These are phyloP conservation scores for Philopedon plagiatum DNA, from an alignment of 2,888 invertebrate species.

Conservation along the genomic window DNA sequence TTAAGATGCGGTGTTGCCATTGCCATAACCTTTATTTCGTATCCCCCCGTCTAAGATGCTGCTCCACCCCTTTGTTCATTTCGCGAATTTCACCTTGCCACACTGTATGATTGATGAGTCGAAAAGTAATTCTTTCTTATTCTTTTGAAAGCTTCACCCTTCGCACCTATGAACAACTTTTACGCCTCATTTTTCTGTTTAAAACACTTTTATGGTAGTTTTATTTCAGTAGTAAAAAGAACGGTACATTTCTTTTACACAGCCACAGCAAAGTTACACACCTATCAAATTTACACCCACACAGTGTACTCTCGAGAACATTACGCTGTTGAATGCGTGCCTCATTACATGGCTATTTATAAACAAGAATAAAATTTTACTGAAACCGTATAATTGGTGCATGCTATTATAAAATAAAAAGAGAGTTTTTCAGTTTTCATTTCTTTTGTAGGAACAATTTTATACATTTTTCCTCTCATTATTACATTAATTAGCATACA, in stretches of 20 bases:
- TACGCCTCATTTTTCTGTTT: background rate
- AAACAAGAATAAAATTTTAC: constrained; percentile 23
- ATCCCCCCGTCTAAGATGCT: background rate
- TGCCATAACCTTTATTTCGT: background rate
- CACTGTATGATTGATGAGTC: no score
- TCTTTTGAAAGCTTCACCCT: background rate
- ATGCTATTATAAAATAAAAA: constrained; percentile 22
- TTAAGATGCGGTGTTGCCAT: background rate
- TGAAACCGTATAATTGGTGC: constrained; percentile 21
- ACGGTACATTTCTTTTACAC: background rate
- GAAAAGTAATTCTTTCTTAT: background rate
- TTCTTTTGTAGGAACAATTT: background rate
- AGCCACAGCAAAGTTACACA: constrained; percentile 4
- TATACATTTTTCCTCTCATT: no score
- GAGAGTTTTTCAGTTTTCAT: constrained; percentile 16
- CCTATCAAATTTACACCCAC: constrained; percentile 16
- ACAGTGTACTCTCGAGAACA: constrained; percentile 15
- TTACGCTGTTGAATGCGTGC: constrained; percentile 2
- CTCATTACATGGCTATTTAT: constrained; percentile 27
- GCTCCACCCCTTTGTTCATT: no score
- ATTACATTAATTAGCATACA: no score
- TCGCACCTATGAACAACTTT: background rate
- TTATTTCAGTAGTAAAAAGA: background rate
- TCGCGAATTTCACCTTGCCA: no score
- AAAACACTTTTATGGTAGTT: background rate